phyloP scores from a whole-genome alignment of 1,140 invertebrate genomes.

The Drosophila melanica region DNA sequence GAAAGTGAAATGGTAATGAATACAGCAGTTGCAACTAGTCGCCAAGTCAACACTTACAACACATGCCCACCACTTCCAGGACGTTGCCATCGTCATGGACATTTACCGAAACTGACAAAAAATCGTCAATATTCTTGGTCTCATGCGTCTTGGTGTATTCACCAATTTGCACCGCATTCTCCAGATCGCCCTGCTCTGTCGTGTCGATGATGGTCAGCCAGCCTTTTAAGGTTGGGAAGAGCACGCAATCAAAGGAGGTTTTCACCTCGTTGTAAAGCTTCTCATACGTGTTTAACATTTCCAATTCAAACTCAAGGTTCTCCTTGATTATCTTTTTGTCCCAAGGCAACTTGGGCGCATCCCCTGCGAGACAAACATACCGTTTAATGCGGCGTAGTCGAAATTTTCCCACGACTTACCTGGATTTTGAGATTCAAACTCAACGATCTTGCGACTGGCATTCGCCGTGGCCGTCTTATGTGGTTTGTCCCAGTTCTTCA shows the following conservation, averaged over 20 bases:
- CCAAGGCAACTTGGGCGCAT: conserved; percentile 70
- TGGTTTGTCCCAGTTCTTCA: conserved; percentile 92
- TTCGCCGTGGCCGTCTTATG: conserved; percentile 93
- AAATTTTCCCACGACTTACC: conserved; percentile 45
- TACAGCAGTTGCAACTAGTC: background rate
- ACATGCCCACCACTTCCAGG: conserved; percentile 96
- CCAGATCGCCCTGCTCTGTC: conserved; percentile 88
- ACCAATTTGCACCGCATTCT: conserved; percentile 90
- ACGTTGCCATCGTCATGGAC: conserved; percentile 96
- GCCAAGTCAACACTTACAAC: conserved; percentile 88
- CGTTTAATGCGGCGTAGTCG: background rate
- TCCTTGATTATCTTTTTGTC: conserved; percentile 94
- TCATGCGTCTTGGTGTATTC: conserved; percentile 93
- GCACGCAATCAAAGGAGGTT: conserved; percentile 96
- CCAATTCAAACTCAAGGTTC: conserved; percentile 93
- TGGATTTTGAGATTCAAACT: conserved; percentile 88
- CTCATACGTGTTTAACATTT: conserved; percentile 92
- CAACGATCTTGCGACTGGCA: conserved; percentile 89
- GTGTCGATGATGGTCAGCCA: conserved; percentile 85
- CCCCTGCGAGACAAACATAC: conserved; percentile 14
- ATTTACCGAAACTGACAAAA: conserved; percentile 96
- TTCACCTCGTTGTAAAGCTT: conserved; percentile 95
- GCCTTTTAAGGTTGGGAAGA: conserved; percentile 93
- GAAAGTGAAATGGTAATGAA: background rate
- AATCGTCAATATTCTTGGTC: conserved; percentile 92